phyloP scores from a whole-genome alignment of 1,140 invertebrate species.

The Plutomurus gul region DNA sequence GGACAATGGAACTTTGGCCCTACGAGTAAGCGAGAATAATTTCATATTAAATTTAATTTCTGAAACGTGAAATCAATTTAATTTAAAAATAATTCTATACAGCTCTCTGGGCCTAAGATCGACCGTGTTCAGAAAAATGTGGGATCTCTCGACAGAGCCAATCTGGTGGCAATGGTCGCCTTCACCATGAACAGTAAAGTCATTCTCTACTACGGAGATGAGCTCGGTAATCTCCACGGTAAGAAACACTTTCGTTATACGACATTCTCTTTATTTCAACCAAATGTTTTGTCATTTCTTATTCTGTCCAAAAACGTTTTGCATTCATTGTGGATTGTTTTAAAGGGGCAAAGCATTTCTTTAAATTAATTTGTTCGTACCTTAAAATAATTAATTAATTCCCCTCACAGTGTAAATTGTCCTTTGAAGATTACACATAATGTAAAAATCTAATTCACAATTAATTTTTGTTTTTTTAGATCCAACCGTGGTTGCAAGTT shows the following conservation, averaged over 20 bases:
- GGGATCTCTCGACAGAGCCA: slow-evolving; percentile 12
- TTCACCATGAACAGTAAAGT: slow-evolving; percentile 59
- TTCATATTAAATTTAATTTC: not conserved
- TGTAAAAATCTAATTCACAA: not conserved
- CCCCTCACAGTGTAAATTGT: not conserved
- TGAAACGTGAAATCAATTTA: not conserved
- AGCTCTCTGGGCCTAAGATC: slow-evolving; percentile 39
- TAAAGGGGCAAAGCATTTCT: not conserved
- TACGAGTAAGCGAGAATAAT: too few relatives aligned
- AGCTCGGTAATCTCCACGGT: slow-evolving; percentile 57
- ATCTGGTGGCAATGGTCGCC: slow-evolving; percentile 27
- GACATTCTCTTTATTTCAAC: not conserved
- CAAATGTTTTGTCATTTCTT: not conserved
- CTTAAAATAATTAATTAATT: not conserved
- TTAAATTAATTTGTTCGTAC: not conserved
- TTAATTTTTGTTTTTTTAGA: not conserved
- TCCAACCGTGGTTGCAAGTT: not conserved
- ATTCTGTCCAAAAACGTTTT: not conserved
- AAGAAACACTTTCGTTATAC: not conserved
- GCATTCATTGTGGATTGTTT: not conserved
- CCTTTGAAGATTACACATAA: not conserved
- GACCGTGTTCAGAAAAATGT: not conserved
- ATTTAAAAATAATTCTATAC: not conserved
- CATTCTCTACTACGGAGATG: slow-evolving; percentile 64
- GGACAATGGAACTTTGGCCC: too few relatives aligned